Percentiles rank a stretch among this genome's conserved stretches.
phyloP scores from a whole-genome alignment of 2,113 vertebrate species.

The Rhinoptilus africanus region DNA sequence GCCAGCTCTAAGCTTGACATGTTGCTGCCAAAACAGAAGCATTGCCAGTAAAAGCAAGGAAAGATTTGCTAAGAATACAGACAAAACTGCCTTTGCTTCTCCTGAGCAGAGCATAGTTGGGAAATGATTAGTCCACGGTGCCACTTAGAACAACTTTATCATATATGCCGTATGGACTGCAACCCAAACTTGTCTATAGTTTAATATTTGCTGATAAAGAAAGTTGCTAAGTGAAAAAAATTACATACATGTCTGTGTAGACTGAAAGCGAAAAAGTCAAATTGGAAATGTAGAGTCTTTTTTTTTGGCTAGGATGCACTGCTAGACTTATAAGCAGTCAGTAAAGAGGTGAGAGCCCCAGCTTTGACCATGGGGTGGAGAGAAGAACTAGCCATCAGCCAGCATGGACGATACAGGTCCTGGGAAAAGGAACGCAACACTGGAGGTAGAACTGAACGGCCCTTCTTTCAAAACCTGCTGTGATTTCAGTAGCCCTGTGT shows the following conservation, averaged over 20 bases:
- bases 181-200: not conserved
- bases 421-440: not conserved
- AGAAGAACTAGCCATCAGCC: not conserved
- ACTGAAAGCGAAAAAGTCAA: not conserved
- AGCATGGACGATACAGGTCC: not conserved
- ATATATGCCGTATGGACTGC: not conserved
- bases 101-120: not conserved
- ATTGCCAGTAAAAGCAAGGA: constrained; percentile 50
- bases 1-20: constrained; percentile 45
- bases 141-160: not conserved
- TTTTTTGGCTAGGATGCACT: not conserved
- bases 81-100: constrained; percentile 16
- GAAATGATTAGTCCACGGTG: not conserved
- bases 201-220: not conserved
- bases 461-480: not conserved
- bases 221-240: not conserved
- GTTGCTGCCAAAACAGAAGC: constrained; percentile 56
- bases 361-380: not conserved
- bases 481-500: not conserved
- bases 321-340: not conserved
- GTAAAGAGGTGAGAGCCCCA: not conserved
- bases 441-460: not conserved
- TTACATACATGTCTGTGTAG: not conserved
- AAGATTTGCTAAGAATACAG: constrained; percentile 17
- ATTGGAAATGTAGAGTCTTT: not conserved